Conservation (phyloP, 1,140 invertebrate species). For the Anagrus nilaparvatae region DNA sequence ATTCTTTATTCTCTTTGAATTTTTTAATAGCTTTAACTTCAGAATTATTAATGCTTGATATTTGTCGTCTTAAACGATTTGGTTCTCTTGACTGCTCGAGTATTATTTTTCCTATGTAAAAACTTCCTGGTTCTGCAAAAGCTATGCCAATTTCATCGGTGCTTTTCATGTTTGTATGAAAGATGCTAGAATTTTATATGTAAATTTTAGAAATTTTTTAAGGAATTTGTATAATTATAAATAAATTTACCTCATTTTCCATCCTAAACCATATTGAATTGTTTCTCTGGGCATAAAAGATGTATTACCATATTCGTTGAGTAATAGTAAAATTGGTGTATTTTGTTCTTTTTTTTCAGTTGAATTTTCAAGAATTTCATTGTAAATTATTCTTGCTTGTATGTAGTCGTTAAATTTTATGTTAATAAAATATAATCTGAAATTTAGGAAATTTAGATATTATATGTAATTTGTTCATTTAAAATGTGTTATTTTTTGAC, state of each 20-base stretch:
- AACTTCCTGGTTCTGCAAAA: slow-evolving; percentile 19
- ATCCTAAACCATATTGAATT: slow-evolving; percentile 19
- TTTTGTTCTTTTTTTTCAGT: background rate
- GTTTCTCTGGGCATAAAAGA: slow-evolving; percentile 21
- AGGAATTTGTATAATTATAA: background rate
- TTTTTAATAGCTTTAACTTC: too few relatives aligned
- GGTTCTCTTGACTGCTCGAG: slow-evolving; percentile 17
- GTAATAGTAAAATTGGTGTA: slow-evolving; percentile 26
- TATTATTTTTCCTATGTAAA: slow-evolving; percentile 32
- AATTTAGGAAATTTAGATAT: slow-evolving; percentile 8
- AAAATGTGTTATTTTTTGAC: background rate
- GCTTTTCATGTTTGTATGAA: slow-evolving; percentile 25
- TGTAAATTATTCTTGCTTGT: slow-evolving; percentile 27
- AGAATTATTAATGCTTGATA: too few relatives aligned
- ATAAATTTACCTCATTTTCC: slow-evolving; percentile 31
- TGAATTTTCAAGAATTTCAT: slow-evolving; percentile 10
- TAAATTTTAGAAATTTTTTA: too few relatives aligned
- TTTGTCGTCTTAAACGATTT: background rate
- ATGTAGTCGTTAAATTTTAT: slow-evolving; percentile 27
- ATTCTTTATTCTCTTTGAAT: too few relatives aligned
- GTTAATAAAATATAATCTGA: slow-evolving; percentile 31
- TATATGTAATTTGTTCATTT: background rate
- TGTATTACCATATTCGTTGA: slow-evolving; percentile 23
- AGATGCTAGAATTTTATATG: too few relatives aligned
- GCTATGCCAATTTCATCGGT: slow-evolving; percentile 33